Conservation (phyloP, 2,797 vertebrate species). For the Gymnopithys bicolor region DNA sequence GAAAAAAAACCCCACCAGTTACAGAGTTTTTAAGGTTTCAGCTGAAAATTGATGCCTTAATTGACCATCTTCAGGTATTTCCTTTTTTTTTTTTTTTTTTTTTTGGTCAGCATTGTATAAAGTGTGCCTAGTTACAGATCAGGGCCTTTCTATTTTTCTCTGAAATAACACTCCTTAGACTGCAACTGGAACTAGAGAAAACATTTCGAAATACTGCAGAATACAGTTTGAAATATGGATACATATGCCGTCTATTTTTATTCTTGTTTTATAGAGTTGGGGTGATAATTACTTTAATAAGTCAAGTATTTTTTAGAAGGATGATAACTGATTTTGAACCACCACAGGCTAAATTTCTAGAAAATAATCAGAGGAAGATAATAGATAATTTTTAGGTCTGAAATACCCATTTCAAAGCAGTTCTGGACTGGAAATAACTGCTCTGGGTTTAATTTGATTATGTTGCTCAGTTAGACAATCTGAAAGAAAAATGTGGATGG, state of each 20-base stretch:
- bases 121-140: neutral
- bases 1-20: neutral
- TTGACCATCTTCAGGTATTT: neutral
- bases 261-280: neutral
- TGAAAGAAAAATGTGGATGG: neutral
- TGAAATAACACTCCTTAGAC: neutral
- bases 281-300: neutral
- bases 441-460: constrained; percentile 26
- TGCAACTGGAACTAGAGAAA: neutral
- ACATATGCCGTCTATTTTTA: neutral
- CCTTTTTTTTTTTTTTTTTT: neutral
- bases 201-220: neutral
- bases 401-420: neutral
- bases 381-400: neutral
- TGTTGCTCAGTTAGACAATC: neutral
- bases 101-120: neutral
- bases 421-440: neutral
- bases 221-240: neutral
- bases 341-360: neutral
- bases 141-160: neutral
- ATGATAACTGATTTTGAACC: neutral
- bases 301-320: neutral
- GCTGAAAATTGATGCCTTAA: neutral
- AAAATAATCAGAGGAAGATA: neutral
- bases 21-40: neutral